phyloP scores from a whole-genome alignment of 2,888 invertebrate genomes.

The Habrosyne pyritoides region DNA sequence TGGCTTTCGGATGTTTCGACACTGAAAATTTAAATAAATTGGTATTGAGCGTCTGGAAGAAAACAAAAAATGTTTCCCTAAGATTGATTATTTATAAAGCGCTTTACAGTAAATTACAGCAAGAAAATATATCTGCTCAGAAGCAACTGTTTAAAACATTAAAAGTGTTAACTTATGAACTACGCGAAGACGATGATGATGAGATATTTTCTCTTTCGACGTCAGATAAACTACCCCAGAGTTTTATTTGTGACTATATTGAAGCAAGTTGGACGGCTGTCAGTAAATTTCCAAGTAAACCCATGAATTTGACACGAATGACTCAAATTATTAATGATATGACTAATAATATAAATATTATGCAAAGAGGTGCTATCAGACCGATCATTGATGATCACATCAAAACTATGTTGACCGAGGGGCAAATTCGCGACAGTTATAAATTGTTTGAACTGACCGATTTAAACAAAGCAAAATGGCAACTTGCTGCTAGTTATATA shows the following conservation, averaged over 20 bases:
- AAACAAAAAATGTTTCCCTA: constrained; percentile 52
- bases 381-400: constrained; percentile 45
- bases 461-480: constrained; percentile 41
- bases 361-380: constrained; percentile 38
- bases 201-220: constrained; percentile 41
- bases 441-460: constrained; percentile 12
- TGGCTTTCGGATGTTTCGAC: constrained; percentile 53
- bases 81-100: constrained; percentile 48
- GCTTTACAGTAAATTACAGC: constrained; percentile 38
- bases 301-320: constrained; percentile 33
- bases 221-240: constrained; percentile 32
- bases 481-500: constrained; percentile 33
- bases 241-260: constrained; percentile 35
- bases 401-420: constrained; percentile 27
- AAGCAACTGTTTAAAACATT: constrained; percentile 44
- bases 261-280: constrained; percentile 47
- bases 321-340: constrained; percentile 35
- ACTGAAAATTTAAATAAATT: constrained; percentile 41
- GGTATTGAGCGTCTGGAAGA: constrained; percentile 45
- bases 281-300: constrained; percentile 38
- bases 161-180: constrained; percentile 39
- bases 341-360: constrained; percentile 23
- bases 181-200: constrained; percentile 52
- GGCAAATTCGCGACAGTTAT: constrained; percentile 18
- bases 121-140: constrained; percentile 24